A percentile compares a stretch with the other conserved stretches of the same genome.
Evolutionary conservation across 2,113 vertebrate species (phyloP).

Genomic region (Plotosus lineatus): DNA sequence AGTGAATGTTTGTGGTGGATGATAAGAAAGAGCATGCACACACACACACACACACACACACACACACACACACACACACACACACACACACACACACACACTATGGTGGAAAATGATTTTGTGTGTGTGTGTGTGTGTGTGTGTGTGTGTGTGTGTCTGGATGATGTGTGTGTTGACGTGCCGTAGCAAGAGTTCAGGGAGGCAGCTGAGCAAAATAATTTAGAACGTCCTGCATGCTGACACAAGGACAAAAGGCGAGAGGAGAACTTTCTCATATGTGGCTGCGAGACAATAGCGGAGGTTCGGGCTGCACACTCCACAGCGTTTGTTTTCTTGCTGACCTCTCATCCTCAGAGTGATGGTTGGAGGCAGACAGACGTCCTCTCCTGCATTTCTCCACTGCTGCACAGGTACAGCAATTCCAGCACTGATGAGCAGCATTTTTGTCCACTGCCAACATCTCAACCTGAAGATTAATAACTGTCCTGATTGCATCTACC

Average conservation of each 20-base stretch:
- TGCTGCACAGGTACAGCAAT: slow-evolving; percentile 48
- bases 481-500: slow-evolving; percentile 53
- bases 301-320: slow-evolving; percentile 72
- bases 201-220: slow-evolving; percentile 82
- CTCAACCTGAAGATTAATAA: slow-evolving; percentile 52
- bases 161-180: slow-evolving; percentile 77
- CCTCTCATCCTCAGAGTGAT: slow-evolving; percentile 69
- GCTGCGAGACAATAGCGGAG: slow-evolving; percentile 69
- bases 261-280: slow-evolving; percentile 71
- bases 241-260: slow-evolving; percentile 78
- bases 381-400: slow-evolving; percentile 44
- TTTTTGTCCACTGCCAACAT: slow-evolving; percentile 46
- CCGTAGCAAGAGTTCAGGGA: slow-evolving; percentile 78
- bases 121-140: slow-evolving; percentile 14
- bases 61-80: slow-evolving; percentile 36
- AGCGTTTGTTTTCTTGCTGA: slow-evolving; percentile 74
- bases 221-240: slow-evolving; percentile 79
- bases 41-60: slow-evolving; percentile 31
- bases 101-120: too few species aligned
- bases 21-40: slow-evolving; percentile 30
- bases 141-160: slow-evolving; percentile 55
- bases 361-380: slow-evolving; percentile 61
- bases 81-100: neutral
- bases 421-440: slow-evolving; percentile 46
- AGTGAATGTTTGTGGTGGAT: slow-evolving; percentile 40